Evolutionary conservation across 1,140 invertebrate genomes (phyloP).

Genomic region (Calosoma granatense): DNA sequence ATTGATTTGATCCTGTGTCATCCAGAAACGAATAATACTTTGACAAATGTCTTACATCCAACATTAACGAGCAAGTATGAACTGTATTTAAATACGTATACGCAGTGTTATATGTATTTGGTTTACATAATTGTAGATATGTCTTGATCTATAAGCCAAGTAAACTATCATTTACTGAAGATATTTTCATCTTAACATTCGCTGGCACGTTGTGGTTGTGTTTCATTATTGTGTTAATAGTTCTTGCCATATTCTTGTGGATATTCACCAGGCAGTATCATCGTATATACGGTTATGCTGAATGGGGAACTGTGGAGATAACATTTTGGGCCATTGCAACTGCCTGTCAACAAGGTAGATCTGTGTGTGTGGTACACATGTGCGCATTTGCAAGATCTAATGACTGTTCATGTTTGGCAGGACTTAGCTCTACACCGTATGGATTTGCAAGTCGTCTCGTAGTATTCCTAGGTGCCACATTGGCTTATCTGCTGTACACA

Average conservation of each 20-base stretch:
- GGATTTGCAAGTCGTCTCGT: slow-evolving; percentile 23
- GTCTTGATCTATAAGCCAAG: slow-evolving; percentile 20
- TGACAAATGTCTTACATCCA: neutral
- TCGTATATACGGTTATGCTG: slow-evolving; percentile 15
- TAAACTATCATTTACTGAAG: slow-evolving; percentile 20
- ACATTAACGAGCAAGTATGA: slow-evolving; percentile 12
- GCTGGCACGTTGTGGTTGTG: slow-evolving; percentile 24
- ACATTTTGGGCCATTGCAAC: slow-evolving; percentile 26
- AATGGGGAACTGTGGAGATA: slow-evolving; percentile 26
- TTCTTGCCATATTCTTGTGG: slow-evolving; percentile 22
- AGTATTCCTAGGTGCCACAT: slow-evolving; percentile 25
- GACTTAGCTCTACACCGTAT: slow-evolving; percentile 22
- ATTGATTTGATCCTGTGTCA: slow-evolving; percentile 13
- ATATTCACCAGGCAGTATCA: slow-evolving; percentile 23
- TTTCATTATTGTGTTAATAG: slow-evolving; percentile 20
- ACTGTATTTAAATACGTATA: slow-evolving; percentile 1
- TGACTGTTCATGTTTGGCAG: too few relatives aligned
- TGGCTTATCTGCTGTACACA: slow-evolving; percentile 26
- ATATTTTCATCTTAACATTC: slow-evolving; percentile 28
- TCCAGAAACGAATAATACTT: slow-evolving; percentile 9
- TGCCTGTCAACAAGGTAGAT: slow-evolving; percentile 29
- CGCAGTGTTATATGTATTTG: neutral
- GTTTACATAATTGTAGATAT: slow-evolving; percentile 14
- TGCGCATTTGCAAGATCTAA: too few relatives aligned
- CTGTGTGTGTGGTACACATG: too few relatives aligned